Conservation (phyloP, 1,140 invertebrate species). For the Gonatopus flavifemur region DNA sequence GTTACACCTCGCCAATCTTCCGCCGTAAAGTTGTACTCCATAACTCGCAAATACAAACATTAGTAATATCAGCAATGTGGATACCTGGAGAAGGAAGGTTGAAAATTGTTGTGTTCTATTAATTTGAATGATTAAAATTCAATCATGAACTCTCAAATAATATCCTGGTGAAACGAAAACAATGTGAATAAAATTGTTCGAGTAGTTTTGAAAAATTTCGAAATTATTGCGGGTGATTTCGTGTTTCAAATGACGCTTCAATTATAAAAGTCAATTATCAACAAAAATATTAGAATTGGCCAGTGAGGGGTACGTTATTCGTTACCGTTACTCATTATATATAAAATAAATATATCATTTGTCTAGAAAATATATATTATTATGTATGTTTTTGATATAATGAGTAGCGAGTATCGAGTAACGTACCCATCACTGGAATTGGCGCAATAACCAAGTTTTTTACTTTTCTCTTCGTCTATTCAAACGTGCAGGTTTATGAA, state of each 20-base stretch:
- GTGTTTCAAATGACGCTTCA: not conserved
- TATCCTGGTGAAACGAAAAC: not conserved
- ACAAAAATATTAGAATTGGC: too few relatives aligned
- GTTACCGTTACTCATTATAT: too few relatives aligned
- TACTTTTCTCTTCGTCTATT: too few relatives aligned
- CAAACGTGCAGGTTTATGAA: too few relatives aligned
- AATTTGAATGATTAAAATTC: not conserved
- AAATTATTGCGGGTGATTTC: not conserved
- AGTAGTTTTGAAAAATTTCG: not conserved
- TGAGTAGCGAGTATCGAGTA: too few relatives aligned
- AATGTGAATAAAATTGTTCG: not conserved
- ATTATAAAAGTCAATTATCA: not conserved
- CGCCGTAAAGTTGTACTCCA: conserved; percentile 97
- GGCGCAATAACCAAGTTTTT: too few relatives aligned
- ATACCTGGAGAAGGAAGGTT: conserved; percentile 78
- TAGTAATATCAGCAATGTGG: conserved; percentile 93
- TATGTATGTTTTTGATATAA: too few relatives aligned
- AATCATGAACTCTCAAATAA: not conserved
- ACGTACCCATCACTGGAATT: too few relatives aligned
- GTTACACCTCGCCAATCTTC: conserved; percentile 93
- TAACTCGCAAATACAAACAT: conserved; percentile 99
- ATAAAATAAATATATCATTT: too few relatives aligned
- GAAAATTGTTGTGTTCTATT: too few relatives aligned
- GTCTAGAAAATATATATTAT: too few relatives aligned
- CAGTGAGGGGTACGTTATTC: too few relatives aligned